Evolutionary conservation across 2,888 invertebrate species (phyloP), one percentile per base, ranked within the genome.

Genomic region (Synergus umbraculus): DNA sequence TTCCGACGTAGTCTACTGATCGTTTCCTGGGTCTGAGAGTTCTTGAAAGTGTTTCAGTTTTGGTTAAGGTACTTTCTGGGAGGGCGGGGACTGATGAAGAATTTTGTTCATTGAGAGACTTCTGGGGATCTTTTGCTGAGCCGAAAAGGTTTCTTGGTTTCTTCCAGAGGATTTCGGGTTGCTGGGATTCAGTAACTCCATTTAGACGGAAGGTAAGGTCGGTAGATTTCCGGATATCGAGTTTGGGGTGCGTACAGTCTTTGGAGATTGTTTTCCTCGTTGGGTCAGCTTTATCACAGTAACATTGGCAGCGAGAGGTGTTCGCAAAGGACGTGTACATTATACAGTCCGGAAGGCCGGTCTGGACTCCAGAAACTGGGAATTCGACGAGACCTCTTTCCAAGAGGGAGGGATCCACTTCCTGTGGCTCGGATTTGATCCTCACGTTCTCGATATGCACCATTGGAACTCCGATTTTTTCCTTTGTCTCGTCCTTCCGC

Each of bases 361-460:
- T 37, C 9, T 73, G 49, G 4, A 73, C n/a, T 3, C 37, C 73
- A 37, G 29, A 1, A n/a, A 73, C 29, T 37, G 73, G 73, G 5
- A 73, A 54, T 22, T 73, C 44, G 22, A 37, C 15, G 22, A 78
- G 73, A 18, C 82, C 65, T 64, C 22, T 76, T 46, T 84, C 83
- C 1, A 80, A 49, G 12, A 73, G 49, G 4, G 37, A 37, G 37
- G 73, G 37, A 54, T 54, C 73, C 3, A 54, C 54, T 29, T 91
- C 89, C 4, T 85, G 83, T 1, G 88, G 89, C 76, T 91, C 91
- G 9, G 86, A 81, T 81, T 91, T 90, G n/a, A 91, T 88, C 80
- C 89, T 90, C 29, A 90, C 82, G 64, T 87, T 88, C 76, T 87
- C 88, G 83, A 92, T 90, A 8, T 90, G 90, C 41, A 92, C 92